Evolutionary conservation across 2,888 invertebrate species (phyloP), one percentile per base, ranked within the genome.

Genomic region (Epirrhoe alternata): DNA sequence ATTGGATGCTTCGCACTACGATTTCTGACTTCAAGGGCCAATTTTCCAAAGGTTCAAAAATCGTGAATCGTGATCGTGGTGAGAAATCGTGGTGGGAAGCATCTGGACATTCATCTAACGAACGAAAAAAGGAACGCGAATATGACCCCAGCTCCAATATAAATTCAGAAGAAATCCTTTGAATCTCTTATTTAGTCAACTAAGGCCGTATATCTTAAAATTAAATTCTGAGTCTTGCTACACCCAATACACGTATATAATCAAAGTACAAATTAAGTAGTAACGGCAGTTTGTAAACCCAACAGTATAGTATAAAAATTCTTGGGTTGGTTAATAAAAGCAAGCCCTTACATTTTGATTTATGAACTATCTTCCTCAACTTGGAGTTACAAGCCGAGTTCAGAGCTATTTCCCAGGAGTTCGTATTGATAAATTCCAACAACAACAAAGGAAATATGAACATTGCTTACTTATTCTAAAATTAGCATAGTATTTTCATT

Each of bases 341-440:
- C 24, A 24, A 1, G 3, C 10, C 2, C 35, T 16, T n/a, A 56
- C 33, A 24, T 49, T 10, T 54, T 49, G 53, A 61, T 61, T 61
- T 61, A 61, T 54, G 47, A 24, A 61, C 35, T 45, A 8, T 24
- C 49, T n/a, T 24, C 53, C 33, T 33, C 55, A 55, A 45, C 60
- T 31, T 17, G 33, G 31, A 30, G 16, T 17, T 16, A 17, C 54
- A 42, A 8, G 35, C 12, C 45, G 24, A 10, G 51, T 30, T 24
- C 17, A n/a, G 10, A 55, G 56, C 24, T 61, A 61, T 55, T 61
- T 61, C 61, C 61, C 61, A 38, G 49, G 61, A 38, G 61, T 16
- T 17, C 17, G 33, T 57, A 50, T 53, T 53, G 31, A 53, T 42
- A n/a, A 60, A 45, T 53, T 58, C 24, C 33, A 45, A 45, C 52